Evolutionary conservation across 2,888 invertebrate species (phyloP), one percentile per base, ranked within the genome.

Genomic region (Lypha dubia): DNA sequence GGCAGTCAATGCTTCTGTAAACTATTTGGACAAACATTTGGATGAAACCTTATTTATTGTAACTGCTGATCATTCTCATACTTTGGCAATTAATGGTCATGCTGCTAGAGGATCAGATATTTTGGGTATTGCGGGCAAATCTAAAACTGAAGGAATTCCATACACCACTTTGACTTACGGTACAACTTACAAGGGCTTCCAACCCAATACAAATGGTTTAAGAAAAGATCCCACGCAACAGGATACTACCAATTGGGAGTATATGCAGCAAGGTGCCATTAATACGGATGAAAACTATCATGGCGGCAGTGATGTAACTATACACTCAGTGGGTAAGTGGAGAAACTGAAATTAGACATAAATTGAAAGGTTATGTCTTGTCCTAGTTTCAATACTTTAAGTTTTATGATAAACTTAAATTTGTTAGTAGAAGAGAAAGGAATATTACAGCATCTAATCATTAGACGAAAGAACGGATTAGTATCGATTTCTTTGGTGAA

Each of bases 61-160:
- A 1, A 97, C 97, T 0, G 96, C 96, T 76, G 97, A 97, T 92
- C 97, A 97, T 91, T 94, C 96, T 0, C 97, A 97, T 89, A 95
- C 96, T 0, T 90, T 97, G 87, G 93, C 95, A 4, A 95, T 97
- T 67, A 96, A 95, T 87, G 97, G 97, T 0, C 96, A 97, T 89
- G 95, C 96, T 0, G 92, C 94, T 0, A 93, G 96, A 84, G 95
- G 95, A 3, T 93, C 93, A 13, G 93, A 94, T 87, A 94, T 97
- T 86, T 93, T 97, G 87, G 97, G 95, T 6, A 91, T 95, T n/a
- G 94, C 94, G 0, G 93, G 94, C 63, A 93, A 93, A 4, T 96
- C 96, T 0, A 93, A 93, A 83, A 90, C 93, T 62, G 96, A 96
- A 86, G 90, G 93, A 0, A 93, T 94, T 0, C 95, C 96, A 13